A percentile compares a stretch with the other conserved stretches of the same genome.
Evolutionary conservation across 1,140 invertebrate genomes (phyloP).

Genomic region (Bicyclus anynana): DNA sequence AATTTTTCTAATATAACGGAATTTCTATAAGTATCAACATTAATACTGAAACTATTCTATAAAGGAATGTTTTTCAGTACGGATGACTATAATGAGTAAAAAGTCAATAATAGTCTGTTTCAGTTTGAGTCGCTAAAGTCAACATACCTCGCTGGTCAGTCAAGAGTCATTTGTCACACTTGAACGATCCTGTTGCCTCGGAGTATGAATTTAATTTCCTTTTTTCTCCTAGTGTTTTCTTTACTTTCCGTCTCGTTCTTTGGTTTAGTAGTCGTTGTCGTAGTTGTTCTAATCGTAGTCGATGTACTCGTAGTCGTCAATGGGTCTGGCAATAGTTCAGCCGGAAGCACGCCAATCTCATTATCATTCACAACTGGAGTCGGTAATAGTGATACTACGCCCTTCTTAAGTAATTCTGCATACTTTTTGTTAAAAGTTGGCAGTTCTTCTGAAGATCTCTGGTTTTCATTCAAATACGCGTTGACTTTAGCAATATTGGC

Average conservation of each 20-base stretch:
- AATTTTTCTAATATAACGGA: too few species aligned
- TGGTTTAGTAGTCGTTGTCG: constrained; percentile 38
- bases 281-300: neutral
- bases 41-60: too few species aligned
- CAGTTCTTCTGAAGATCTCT: constrained; percentile 54
- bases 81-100: too few species aligned
- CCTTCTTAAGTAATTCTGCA: constrained; percentile 47
- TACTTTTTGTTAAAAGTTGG: constrained; percentile 48
- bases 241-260: constrained; percentile 32
- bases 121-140: constrained; percentile 37
- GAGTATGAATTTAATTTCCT: constrained; percentile 63
- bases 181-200: constrained; percentile 70
- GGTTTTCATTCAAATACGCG: constrained; percentile 46
- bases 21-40: too few species aligned
- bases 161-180: constrained; percentile 62
- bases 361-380: constrained; percentile 58
- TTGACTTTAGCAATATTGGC: constrained; percentile 54
- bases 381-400: constrained; percentile 44
- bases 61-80: neutral
- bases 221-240: constrained; percentile 49
- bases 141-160: constrained; percentile 63
- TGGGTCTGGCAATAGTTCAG: constrained; percentile 53
- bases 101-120: constrained; percentile 34
- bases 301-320: constrained; percentile 26
- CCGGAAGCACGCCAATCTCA: constrained; percentile 63